Evolutionary conservation across 1,140 invertebrate species (phyloP), one percentile per base, ranked within the genome.

Genomic region (Dinoponera quadriceps): DNA sequence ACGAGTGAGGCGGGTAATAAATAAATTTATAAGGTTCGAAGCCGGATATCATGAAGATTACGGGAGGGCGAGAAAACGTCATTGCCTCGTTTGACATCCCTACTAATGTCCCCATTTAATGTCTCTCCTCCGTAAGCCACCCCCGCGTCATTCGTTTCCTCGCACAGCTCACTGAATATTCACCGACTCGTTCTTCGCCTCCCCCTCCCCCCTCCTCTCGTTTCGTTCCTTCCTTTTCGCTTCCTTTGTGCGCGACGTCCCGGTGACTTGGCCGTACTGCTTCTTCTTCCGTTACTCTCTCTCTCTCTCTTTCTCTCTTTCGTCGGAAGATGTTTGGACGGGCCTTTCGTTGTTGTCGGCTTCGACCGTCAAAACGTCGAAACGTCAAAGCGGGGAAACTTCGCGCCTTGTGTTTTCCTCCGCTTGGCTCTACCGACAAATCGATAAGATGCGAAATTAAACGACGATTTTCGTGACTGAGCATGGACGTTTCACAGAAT

Each of bases 41-140:
- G 60, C 16, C 57, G 57, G 29, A 69, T 27, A 57, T 44, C 7
- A 78, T 78, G 27, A 55, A 44, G 33, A 68, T 78, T 69, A 78
- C n/a, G 29, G 22, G 44, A 25, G 27, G 33, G 49, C 27, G 33
- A 25, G n/a, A 68, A 62, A 78, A 68, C 55, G 73, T 22, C 73
- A 75, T 33, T 51, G 33, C 49, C 74, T 54, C 73, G 27, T 75
- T 66, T 66, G 74, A 77, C 60, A 77, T 68, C 44, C 33, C 75
- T 69, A 55, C 63, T 69, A 78, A 78, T 78, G 75, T 38, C 3
- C 51, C 62, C 22, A 55, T 78, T 78, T 78, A 78, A 78, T 78
- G 63, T 78, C 75, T 68, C 55, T 51, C 69, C 75, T 78, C 62
- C 49, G 68, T 78, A 69, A 78, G 63, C 63, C 62, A 78, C 75